Conservation (phyloP, 2,888 invertebrate genomes). For the Cryptophagus acutangulus region DNA sequence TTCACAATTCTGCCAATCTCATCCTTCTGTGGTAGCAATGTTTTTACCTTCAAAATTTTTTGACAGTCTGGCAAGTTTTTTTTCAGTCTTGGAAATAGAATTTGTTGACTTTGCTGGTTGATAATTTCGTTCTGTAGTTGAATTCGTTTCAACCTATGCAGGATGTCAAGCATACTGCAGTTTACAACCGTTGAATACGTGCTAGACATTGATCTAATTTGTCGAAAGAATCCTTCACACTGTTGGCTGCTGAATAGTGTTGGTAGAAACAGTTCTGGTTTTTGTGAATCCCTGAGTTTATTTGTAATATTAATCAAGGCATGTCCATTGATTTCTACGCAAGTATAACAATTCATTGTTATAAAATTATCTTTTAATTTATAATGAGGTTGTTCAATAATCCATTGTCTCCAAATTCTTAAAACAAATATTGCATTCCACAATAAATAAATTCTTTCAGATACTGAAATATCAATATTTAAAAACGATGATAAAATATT, state of each 20-base stretch:
- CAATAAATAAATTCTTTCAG: slow-evolving; percentile 13
- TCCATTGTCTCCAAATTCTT: neutral
- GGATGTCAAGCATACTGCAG: neutral
- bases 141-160: neutral
- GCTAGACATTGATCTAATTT: neutral
- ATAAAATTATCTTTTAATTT: neutral
- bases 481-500: neutral
- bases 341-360: neutral
- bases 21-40: neutral
- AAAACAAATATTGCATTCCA: neutral
- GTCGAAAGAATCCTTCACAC: neutral
- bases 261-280: neutral
- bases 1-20: neutral
- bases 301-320: neutral
- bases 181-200: neutral
- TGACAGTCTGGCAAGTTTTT: neutral
- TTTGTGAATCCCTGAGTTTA: neutral
- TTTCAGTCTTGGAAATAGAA: neutral
- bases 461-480: neutral
- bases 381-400: neutral
- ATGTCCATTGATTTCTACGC: neutral
- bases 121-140: neutral
- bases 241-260: neutral
- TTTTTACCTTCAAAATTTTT: neutral
- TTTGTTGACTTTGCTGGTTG: neutral